phyloP scores from a whole-genome alignment of 1,140 invertebrate species.

The Nebria ingens region DNA sequence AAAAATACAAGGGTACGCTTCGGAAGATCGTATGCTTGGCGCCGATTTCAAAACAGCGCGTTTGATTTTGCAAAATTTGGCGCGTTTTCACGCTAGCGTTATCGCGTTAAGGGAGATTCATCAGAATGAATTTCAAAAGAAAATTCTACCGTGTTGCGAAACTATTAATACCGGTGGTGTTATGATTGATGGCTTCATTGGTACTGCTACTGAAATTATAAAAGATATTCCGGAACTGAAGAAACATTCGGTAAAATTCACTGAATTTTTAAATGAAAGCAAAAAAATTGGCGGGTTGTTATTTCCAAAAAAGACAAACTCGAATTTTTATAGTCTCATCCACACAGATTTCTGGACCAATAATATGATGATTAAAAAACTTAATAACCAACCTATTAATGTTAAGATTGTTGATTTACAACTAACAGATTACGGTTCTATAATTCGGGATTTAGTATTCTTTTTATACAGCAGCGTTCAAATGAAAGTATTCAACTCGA shows the following conservation, averaged over 20 bases:
- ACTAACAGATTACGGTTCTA: slow-evolving; percentile 40
- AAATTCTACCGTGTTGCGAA: slow-evolving; percentile 30
- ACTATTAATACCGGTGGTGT: slow-evolving; percentile 25
- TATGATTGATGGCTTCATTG: slow-evolving; percentile 19
- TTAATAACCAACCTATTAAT: slow-evolving; percentile 30
- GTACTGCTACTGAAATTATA: slow-evolving; percentile 19
- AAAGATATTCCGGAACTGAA: slow-evolving; percentile 25
- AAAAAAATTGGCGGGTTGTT: background rate
- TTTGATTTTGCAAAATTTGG: slow-evolving; percentile 39
- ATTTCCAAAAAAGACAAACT: background rate
- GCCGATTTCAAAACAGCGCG: slow-evolving; percentile 40
- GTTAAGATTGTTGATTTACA: slow-evolving; percentile 55
- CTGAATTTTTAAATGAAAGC: slow-evolving; percentile 25
- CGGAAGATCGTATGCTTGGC: slow-evolving; percentile 36
- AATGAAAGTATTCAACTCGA: slow-evolving; percentile 31
- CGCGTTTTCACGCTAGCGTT: slow-evolving; percentile 45
- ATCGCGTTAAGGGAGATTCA: slow-evolving; percentile 42
- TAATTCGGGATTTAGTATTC: slow-evolving; percentile 45
- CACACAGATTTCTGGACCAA: slow-evolving; percentile 54
- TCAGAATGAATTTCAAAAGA: slow-evolving; percentile 38
- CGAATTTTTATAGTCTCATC: slow-evolving; percentile 33
- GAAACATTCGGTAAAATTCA: slow-evolving; percentile 22
- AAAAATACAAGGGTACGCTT: slow-evolving; percentile 37
- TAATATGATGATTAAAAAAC: slow-evolving; percentile 40
- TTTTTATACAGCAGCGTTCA: slow-evolving; percentile 44